Conservation (phyloP, 64 coral and sea anemone genomes). For the Hydrozoanthus tunicans region DNA sequence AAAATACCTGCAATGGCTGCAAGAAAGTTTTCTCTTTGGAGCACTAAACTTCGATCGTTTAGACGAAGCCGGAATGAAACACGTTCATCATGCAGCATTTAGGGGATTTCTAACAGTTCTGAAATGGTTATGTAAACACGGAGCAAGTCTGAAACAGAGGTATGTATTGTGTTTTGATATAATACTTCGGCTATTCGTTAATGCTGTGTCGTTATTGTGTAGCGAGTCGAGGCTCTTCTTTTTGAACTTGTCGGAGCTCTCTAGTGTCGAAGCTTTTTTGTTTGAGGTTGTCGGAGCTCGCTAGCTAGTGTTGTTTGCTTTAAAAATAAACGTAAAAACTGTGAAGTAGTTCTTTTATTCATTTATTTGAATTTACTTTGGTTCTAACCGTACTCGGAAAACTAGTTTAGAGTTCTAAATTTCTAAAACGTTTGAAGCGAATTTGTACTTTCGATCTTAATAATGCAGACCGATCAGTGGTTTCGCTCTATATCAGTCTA, state of each 20-base stretch:
- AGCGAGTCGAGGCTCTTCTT: background rate
- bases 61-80: constrained; percentile 72
- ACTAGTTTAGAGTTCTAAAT: no score
- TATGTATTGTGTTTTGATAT: constrained; percentile 14
- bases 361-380: background rate
- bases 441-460: background rate
- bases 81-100: constrained; percentile 68
- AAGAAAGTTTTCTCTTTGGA: constrained; percentile 46
- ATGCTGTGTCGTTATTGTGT: background rate
- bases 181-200: no score
- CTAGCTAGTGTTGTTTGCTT: background rate
- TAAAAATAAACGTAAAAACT: background rate
- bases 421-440: background rate
- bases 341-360: background rate
- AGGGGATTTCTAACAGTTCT: constrained; percentile 72
- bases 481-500: background rate
- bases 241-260: background rate
- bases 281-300: background rate
- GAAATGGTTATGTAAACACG: constrained; percentile 87
- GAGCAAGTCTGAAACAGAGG: constrained; percentile 69
- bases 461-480: background rate
- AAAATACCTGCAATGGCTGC: constrained; percentile 64
- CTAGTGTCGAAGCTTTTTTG: background rate
- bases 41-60: constrained; percentile 44
- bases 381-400: background rate